Evolutionary conservation across 2,797 vertebrate species (phyloP).

Genomic region (Chrysocyon brachyurus): DNA sequence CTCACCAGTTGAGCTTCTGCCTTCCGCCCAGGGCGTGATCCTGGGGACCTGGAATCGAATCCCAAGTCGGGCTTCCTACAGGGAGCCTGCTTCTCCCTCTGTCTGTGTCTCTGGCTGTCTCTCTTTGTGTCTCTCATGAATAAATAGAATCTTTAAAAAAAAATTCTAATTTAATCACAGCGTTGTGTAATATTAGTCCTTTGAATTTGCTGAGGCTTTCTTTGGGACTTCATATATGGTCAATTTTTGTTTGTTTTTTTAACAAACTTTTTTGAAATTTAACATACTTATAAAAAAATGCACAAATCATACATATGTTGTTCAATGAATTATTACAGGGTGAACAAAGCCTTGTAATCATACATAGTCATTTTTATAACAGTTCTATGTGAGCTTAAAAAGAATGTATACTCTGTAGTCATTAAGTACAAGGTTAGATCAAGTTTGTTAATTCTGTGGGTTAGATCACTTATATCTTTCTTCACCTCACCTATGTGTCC

Average conservation of each 20-base stretch:
- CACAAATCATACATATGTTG: background rate
- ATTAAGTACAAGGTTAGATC: conserved; percentile 8
- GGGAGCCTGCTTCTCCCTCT: no score
- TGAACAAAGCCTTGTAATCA: background rate
- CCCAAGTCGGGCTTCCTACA: no score
- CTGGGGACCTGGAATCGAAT: no score
- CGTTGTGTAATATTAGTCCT: background rate
- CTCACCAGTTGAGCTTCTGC: no score
- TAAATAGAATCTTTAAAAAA: no score
- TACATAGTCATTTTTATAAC: background rate
- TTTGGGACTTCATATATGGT: background rate
- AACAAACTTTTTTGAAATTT: background rate
- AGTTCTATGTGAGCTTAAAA: background rate
- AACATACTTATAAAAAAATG: conserved; percentile 38
- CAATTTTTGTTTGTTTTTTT: conserved; percentile 11
- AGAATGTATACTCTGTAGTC: background rate
- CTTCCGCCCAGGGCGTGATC: no score
- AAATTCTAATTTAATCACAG: conserved; percentile 36
- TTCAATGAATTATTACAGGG: conserved; percentile 52
- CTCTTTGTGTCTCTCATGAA: no score
- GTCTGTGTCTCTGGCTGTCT: no score
- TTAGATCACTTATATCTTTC: conserved; percentile 21
- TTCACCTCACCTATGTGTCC: conserved; percentile 53
- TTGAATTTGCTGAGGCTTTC: conserved; percentile 34
- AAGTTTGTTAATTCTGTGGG: conserved; percentile 22